Base-by-base conservation (phyloP, 2,113 vertebrate species). In the Dascyllus trimaculatus region DNA sequence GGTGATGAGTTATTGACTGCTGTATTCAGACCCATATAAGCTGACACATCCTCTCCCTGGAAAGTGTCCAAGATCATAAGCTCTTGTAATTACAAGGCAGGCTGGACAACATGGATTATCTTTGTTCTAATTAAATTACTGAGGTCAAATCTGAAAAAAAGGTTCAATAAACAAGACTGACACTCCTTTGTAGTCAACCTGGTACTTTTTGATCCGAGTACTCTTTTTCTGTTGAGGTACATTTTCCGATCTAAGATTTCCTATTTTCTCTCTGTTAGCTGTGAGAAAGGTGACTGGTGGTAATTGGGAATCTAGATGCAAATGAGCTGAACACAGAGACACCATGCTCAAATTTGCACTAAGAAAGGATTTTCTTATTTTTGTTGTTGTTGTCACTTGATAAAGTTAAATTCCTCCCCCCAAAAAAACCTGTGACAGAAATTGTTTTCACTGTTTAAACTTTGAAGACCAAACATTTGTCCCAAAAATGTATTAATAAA, bases 1-100 rank as follows among this genome's bases (percentile, higher is more conserved):
- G 66, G 65, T 91, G 90, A 92, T 91, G 90, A 87, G 74, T 85
- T 93, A 93, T 91, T 87, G 92, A 92, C 88, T 70, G 68, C 73
- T 73, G 61, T 40, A 66, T 85, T 86, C 67, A 79, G 63, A 85
- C 59, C 74, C 67, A 56, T 67, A 66, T 70, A 85, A 86, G 35
- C 78, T 24, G 78, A 87, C 88, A 73, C 74, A 48, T 74, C 57
- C 79, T 86, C 63, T 53, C 11, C 78, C 38, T 82, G 88, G 67
- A 74, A 66, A 59, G 68, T 54, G 25, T 82, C 67, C 83, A 62
- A 69, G 67, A 82, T 81, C 70, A 78, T 63, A 84, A 79, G 54
- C 66, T 71, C 29, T 56, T 67, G 78, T 90, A 84, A 87, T 87
- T 85, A 86, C 87, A 87, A 73, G 66, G 35, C 59, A 62, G 43